Base-by-base conservation (phyloP, 1,140 invertebrate genomes). In the Papilio polyxenes region DNA sequence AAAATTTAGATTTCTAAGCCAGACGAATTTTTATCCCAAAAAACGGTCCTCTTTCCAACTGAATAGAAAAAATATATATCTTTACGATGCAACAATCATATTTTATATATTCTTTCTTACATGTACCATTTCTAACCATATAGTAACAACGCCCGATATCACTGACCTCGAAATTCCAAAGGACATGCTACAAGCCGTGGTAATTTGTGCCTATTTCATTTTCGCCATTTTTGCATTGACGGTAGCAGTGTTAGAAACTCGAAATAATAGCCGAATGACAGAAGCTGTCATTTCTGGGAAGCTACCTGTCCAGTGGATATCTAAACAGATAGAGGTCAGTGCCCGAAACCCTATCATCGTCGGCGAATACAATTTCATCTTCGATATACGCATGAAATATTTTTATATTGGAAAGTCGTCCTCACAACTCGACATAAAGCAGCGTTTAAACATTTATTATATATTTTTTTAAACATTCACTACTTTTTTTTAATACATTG, bases 51-150 rank as follows among this genome's bases (percentile, higher is more conserved):
- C 40, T 59, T 81, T 83, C 81, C 83, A 85, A 90, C 82, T 83
- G 65, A 88, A 87, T 89, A 87, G 69, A 88, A 89, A 90, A 89
- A 87, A 91, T 91, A 91, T 90, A 90, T 86, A 87, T 89, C 81
- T 89, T 81, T 86, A 87, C 87, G 85, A 87, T 72, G 88, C 86
- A 89, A 89, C 89, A 89, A 88, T 84, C 85, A 85, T 89, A 85
- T 81, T 81, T 78, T 65, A 59, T 81, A 65, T 48, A 59, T 77
- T 65, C n/a, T 1, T 74, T 78, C 17, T 37, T 74, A 59, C 59
- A 44, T 83, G 81, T 83, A 53, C 53, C 44, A 80, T 82, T 83
- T 59, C n/a, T 80, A 56, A 59, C 85, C 80, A 80, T 56, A 72
- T 49, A 80, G 59, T 85, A 89, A 88, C 85, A 89, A 87, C 69